Evolutionary conservation across 2,113 vertebrate species (phyloP), one percentile per base, ranked within the genome.

Genomic region (Pithys albifrons): DNA sequence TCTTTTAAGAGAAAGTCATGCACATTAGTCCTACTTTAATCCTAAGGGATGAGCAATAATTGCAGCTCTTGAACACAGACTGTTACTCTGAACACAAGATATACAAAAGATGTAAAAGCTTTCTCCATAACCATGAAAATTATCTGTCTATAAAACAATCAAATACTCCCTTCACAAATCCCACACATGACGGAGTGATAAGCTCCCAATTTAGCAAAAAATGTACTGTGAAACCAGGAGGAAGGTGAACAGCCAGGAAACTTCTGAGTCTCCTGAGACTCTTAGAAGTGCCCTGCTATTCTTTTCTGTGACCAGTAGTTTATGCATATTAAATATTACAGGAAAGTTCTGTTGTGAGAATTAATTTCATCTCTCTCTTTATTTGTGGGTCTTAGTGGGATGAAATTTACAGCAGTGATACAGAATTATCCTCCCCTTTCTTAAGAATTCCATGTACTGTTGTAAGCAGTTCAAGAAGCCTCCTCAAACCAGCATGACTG

Each of bases 261-360:
- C 5, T 45, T 87, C n/a, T 57, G 14, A 14, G 31, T 28, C 55
- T 84, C 58, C 9, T 6, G n/a, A 75, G 35, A 64, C 23, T 62
- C 39, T 28, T 6, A 1, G 1, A 81, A 45, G 5, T 46, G 5
- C 6, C 12, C 25, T 2, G 1, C 14, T 73, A 35, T 37, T 80
- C 18, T 58, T 20, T 71, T 71, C n/a, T 12, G 10, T 10, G 17
- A 81, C 19, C 31, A 62, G 23, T 67, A 59, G 27, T 58, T 49
- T n/a, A 15, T 39, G 15, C 15, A 24, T 46, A 35, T 78, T 78
- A 78, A 74, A 22, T 67, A 62, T n/a, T 54, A 88, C 4, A 25
- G 29, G 35, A 85, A 64, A 35, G 6, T 55, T 72, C 35, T 24
- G 4, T 16, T 58, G 12, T 24, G 35, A 80, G 20, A 70, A 85